phyloP scores from a whole-genome alignment of 2,797 vertebrate species.

The Paratrypauchen microcephalus region DNA sequence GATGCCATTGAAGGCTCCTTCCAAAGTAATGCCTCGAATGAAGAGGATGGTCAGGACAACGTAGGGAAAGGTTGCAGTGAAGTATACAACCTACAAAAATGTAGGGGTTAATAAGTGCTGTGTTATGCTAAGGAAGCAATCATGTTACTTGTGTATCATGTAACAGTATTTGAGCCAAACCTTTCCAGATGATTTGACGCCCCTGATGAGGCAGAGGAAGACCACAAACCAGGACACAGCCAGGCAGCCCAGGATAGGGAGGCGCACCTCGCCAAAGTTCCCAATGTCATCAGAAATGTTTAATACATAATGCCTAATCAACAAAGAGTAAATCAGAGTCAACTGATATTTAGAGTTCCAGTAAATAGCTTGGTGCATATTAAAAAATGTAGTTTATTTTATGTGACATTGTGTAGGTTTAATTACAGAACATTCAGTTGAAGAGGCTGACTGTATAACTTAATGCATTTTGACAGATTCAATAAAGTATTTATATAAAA shows the following conservation, averaged over 20 bases:
- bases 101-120: slow-evolving; percentile 16
- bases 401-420: background rate
- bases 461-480: background rate
- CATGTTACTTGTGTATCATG: background rate
- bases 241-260: slow-evolving; percentile 93
- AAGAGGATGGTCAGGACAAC: slow-evolving; percentile 97
- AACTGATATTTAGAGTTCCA: background rate
- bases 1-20: slow-evolving; percentile 92
- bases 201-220: slow-evolving; percentile 97
- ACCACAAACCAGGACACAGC: slow-evolving; percentile 93
- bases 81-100: slow-evolving; percentile 90
- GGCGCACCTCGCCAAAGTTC: slow-evolving; percentile 90
- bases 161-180: slow-evolving; percentile 65
- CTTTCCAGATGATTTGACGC: slow-evolving; percentile 98
- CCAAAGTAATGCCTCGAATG: slow-evolving; percentile 93
- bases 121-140: background rate
- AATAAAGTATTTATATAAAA: background rate
- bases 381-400: background rate
- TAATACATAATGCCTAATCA: slow-evolving; percentile 87
- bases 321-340: background rate
- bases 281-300: slow-evolving; percentile 93
- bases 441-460: background rate
- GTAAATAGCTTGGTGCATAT: background rate
- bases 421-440: background rate
- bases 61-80: slow-evolving; percentile 97